These are phyloP conservation scores for Girardinichthys multiradiatus DNA, from an alignment of 2,113 vertebrate species.

Conservation along the genomic window DNA sequence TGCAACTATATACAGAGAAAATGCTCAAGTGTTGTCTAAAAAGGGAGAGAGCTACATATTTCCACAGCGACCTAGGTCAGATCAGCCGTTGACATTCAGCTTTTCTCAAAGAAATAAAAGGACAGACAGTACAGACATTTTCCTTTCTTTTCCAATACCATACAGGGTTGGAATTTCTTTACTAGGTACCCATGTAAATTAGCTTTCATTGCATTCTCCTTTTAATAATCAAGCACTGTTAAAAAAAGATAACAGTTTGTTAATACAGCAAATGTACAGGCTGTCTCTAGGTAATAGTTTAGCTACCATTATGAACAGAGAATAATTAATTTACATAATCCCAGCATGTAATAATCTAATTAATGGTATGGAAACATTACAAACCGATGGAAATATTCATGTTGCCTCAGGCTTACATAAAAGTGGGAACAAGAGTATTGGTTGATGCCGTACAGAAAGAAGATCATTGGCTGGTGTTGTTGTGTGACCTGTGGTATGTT, in stretches of 20 bases:
- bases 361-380: slow-evolving; percentile 33
- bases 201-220: slow-evolving; percentile 64
- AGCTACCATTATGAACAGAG: slow-evolving; percentile 74
- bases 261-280: slow-evolving; percentile 74
- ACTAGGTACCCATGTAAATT: slow-evolving; percentile 30
- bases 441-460: slow-evolving; percentile 34
- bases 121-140: slow-evolving; percentile 68
- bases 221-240: slow-evolving; percentile 46
- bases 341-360: slow-evolving; percentile 55
- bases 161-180: slow-evolving; percentile 29
- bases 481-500: slow-evolving; percentile 42
- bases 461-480: slow-evolving; percentile 64
- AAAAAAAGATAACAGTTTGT: slow-evolving; percentile 45
- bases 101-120: slow-evolving; percentile 62
- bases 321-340: slow-evolving; percentile 70
- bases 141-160: slow-evolving; percentile 47
- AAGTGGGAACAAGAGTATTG: slow-evolving; percentile 31
- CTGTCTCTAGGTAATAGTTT: slow-evolving; percentile 70
- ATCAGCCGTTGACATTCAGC: slow-evolving; percentile 76
- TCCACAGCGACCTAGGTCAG: slow-evolving; percentile 60
- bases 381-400: slow-evolving; percentile 29
- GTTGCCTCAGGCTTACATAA: slow-evolving; percentile 30
- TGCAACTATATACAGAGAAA: slow-evolving; percentile 70
- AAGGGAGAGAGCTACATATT: slow-evolving; percentile 73
- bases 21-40: slow-evolving; percentile 54